phyloP scores from a whole-genome alignment of 2,888 invertebrate species.

The Lydus trimaculatus region DNA sequence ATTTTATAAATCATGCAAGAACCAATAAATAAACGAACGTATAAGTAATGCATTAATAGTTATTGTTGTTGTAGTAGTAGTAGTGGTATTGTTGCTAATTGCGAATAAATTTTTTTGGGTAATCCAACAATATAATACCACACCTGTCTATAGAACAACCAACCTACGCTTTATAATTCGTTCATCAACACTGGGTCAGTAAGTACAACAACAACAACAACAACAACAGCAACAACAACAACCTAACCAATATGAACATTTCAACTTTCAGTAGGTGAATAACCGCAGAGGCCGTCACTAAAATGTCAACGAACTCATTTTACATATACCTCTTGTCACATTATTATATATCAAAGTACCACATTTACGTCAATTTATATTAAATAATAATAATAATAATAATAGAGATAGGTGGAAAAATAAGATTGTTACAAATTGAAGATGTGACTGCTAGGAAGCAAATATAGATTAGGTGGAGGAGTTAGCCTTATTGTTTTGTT shows the following conservation, averaged over 20 bases:
- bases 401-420: not conserved
- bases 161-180: slow-evolving; percentile 15
- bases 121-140: not conserved
- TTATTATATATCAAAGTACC: not conserved
- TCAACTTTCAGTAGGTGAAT: slow-evolving; percentile 58
- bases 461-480: not conserved
- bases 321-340: slow-evolving; percentile 27
- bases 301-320: slow-evolving; percentile 54
- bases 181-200: slow-evolving; percentile 43
- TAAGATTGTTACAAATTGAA: not conserved
- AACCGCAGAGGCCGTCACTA: slow-evolving; percentile 51
- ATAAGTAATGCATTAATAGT: not conserved
- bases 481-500: not conserved
- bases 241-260: slow-evolving; percentile 36
- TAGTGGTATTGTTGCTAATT: not conserved
- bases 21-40: not conserved
- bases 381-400: not conserved
- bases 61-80: too few species aligned
- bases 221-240: slow-evolving; percentile 34
- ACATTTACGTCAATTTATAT: not conserved
- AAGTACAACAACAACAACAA: slow-evolving; percentile 38
- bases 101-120: not conserved
- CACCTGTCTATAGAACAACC: not conserved
- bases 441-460: not conserved
- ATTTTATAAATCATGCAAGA: slow-evolving; percentile 8